These are phyloP conservation scores for Dryomyza anilis DNA, from an alignment of 2,888 invertebrate species.

Conservation along the genomic window DNA sequence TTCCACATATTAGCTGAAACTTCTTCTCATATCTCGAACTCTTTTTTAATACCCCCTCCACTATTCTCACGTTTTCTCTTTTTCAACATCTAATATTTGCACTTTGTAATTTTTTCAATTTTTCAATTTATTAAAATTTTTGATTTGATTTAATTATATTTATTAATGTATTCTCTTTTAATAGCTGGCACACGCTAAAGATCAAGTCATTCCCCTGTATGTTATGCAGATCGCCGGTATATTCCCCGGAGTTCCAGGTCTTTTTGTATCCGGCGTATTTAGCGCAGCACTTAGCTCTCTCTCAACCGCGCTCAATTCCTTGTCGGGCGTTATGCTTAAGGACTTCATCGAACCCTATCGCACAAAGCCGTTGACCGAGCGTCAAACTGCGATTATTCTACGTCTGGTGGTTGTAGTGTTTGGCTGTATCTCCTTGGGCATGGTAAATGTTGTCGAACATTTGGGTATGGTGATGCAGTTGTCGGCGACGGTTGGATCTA, in stretches of 20 bases:
- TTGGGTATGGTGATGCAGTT: constrained; percentile 73
- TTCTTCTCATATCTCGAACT: too few species aligned
- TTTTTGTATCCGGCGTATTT: constrained; percentile 88
- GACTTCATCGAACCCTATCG: constrained; percentile 76
- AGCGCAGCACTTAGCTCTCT: constrained; percentile 85
- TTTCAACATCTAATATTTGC: too few species aligned
- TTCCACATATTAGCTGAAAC: too few species aligned
- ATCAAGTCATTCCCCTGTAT: constrained; percentile 79
- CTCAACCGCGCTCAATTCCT: constrained; percentile 78
- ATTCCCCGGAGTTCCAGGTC: constrained; percentile 79
- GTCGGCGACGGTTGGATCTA: constrained; percentile 68
- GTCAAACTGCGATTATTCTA: constrained; percentile 66
- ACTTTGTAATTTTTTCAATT: too few species aligned
- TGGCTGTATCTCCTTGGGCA: constrained; percentile 69
- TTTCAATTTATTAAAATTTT: too few species aligned
- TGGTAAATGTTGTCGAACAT: constrained; percentile 72
- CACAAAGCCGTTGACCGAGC: constrained; percentile 64
- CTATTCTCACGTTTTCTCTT: too few species aligned
- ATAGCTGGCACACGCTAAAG: constrained; percentile 74
- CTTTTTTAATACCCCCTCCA: too few species aligned
- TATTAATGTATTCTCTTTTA: neutral
- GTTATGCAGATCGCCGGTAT: constrained; percentile 81
- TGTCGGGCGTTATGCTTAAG: constrained; percentile 78
- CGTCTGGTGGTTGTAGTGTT: constrained; percentile 70
- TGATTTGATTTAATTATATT: neutral